These are phyloP conservation scores for Eurosta solidaginis DNA, from an alignment of 1,140 invertebrate species.

Conservation along the genomic window DNA sequence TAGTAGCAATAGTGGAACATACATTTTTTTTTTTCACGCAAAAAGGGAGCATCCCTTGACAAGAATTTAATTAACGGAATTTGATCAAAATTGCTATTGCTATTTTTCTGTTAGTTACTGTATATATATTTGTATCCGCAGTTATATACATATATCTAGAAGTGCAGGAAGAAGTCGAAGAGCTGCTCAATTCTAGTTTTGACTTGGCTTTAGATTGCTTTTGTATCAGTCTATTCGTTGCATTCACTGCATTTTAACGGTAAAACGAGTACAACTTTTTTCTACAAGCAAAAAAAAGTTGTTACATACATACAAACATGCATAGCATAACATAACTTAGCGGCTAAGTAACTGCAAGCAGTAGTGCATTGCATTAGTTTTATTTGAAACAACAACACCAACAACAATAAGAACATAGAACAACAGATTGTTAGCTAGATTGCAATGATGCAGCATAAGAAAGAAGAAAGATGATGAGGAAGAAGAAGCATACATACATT, in stretches of 20 bases:
- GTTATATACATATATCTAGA: background rate
- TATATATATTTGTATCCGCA: no score
- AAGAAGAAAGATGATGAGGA: background rate
- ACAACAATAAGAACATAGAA: background rate
- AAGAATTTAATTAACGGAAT: no score
- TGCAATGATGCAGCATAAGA: background rate
- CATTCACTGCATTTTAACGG: slow-evolving; percentile 34
- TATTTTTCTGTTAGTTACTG: no score
- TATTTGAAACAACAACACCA: background rate
- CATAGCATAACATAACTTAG: background rate
- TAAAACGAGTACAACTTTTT: slow-evolving; percentile 35
- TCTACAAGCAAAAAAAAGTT: background rate
- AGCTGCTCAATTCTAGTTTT: background rate
- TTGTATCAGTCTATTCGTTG: background rate
- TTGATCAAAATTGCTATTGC: no score
- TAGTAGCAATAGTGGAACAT: no score
- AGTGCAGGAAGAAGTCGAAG: slow-evolving; percentile 8
- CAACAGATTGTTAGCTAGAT: background rate
- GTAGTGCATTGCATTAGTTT: slow-evolving; percentile 21
- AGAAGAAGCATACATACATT: slow-evolving; percentile 8
- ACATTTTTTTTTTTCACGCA: no score
- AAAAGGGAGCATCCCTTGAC: no score
- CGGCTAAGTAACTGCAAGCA: background rate
- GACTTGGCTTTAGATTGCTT: background rate
- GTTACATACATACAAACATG: background rate